These are phyloP conservation scores for Rhagonycha lutea DNA, from an alignment of 2,888 invertebrate species.

Conservation along the genomic window DNA sequence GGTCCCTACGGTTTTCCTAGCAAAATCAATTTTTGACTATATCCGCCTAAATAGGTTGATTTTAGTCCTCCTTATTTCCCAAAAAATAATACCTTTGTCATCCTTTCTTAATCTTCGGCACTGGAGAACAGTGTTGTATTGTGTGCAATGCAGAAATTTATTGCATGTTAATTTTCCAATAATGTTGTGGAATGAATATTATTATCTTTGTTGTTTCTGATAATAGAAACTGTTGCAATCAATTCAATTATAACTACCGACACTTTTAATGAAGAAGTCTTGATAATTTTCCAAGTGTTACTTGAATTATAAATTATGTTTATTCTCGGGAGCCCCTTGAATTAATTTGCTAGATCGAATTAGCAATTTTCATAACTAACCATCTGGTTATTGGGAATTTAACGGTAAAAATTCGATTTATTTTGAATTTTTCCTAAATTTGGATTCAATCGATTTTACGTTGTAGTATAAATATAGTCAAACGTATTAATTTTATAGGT, in stretches of 20 bases:
- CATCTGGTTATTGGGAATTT: neutral
- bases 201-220: conserved; percentile 19
- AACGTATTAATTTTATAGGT: neutral
- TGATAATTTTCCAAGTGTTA: neutral
- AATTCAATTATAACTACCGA: neutral
- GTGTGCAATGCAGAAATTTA: conserved; percentile 12
- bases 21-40: no score
- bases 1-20: no score
- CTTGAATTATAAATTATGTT: neutral
- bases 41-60: no score
- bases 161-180: conserved; percentile 12
- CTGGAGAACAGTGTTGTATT: neutral
- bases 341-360: neutral
- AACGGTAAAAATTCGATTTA: neutral
- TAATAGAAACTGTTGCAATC: conserved; percentile 11
- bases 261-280: neutral
- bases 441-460: neutral
- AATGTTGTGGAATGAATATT: conserved; percentile 20
- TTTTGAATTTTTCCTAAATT: neutral
- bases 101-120: no score
- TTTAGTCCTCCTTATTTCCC: no score
- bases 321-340: neutral
- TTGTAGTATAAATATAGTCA: neutral
- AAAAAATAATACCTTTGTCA: no score
- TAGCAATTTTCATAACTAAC: neutral